These are phyloP conservation scores for Nephotettix cincticeps DNA, from an alignment of 1,140 invertebrate species.

Conservation along the genomic window DNA sequence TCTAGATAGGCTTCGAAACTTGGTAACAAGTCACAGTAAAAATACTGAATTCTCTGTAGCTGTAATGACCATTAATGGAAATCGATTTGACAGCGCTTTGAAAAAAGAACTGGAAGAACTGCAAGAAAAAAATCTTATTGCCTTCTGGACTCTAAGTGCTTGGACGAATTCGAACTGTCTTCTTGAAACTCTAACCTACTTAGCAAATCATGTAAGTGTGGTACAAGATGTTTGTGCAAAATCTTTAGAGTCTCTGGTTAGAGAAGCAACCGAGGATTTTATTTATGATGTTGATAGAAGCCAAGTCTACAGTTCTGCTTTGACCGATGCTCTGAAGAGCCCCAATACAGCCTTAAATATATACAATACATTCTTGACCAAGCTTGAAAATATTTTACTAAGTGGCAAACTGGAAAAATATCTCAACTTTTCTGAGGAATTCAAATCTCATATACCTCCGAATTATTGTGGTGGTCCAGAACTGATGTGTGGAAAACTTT, in stretches of 20 bases:
- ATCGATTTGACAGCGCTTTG: background rate
- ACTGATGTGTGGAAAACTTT: background rate
- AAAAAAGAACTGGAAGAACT: background rate
- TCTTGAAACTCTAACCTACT: background rate
- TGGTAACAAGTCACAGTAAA: background rate
- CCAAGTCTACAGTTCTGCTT: background rate
- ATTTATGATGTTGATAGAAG: background rate
- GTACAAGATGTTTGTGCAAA: background rate
- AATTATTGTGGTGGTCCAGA: background rate
- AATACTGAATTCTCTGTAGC: conserved; percentile 22
- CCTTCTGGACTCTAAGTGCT: background rate
- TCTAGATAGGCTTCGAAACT: conserved; percentile 20
- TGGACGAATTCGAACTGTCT: conserved; percentile 1
- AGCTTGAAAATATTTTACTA: conserved; percentile 1
- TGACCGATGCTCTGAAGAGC: background rate
- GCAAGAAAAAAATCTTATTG: background rate
- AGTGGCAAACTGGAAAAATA: conserved; percentile 12
- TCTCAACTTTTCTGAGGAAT: conserved; percentile 4
- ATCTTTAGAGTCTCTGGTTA: background rate
- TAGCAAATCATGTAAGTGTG: background rate
- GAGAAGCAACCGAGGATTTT: conserved; percentile 5
- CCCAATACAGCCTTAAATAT: conserved; percentile 6
- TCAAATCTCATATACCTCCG: background rate
- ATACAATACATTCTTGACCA: conserved; percentile 5
- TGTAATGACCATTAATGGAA: conserved; percentile 24